These are phyloP conservation scores for Colletes gigas DNA, from an alignment of 1,140 invertebrate species.

Conservation along the genomic window DNA sequence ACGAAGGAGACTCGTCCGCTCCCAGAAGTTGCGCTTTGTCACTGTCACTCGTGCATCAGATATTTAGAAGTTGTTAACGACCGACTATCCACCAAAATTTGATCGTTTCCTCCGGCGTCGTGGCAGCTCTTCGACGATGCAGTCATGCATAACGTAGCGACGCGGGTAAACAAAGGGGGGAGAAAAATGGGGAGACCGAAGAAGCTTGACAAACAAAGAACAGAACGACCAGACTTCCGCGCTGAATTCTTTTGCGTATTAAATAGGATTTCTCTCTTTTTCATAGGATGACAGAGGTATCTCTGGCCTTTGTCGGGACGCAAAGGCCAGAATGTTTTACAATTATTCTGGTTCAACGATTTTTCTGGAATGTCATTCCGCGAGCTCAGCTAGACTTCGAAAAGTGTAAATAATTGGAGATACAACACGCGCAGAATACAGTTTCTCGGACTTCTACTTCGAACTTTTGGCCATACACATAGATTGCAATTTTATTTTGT, in stretches of 20 bases:
- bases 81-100: constrained; percentile 14
- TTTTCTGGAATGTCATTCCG: no score
- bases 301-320: no score
- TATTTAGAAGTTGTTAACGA: constrained; percentile 58
- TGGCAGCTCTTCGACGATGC: not conserved
- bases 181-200: not conserved
- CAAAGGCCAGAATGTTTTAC: no score
- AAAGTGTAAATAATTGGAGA: no score
- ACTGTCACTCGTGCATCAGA: constrained; percentile 31
- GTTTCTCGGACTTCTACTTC: no score
- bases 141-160: not conserved
- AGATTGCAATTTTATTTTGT: no score
- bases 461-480: no score
- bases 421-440: no score
- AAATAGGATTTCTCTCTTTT: no score
- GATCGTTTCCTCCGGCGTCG: not conserved
- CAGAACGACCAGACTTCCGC: not conserved
- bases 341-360: no score
- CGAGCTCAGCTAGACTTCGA: no score
- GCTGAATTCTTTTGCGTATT: not conserved
- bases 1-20: constrained; percentile 8
- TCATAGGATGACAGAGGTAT: no score
- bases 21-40: constrained; percentile 46
- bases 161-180: not conserved
- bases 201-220: not conserved